Percentiles rank a stretch among this genome's conserved stretches.
phyloP scores from a whole-genome alignment of 92 coral and sea anemone genomes.

The Palythoa heliodiscus region DNA sequence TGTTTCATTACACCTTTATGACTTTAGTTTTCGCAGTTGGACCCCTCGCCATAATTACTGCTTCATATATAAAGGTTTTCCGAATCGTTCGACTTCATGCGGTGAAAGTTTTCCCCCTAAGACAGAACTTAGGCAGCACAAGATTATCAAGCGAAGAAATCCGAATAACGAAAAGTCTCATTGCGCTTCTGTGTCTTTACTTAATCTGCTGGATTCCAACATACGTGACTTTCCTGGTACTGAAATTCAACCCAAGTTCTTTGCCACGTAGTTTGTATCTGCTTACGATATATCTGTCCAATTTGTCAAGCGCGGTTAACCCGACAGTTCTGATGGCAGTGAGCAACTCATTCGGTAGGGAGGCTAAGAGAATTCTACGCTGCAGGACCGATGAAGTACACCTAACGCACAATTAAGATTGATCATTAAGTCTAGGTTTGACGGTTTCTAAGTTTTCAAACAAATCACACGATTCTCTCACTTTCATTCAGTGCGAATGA shows the following conservation, averaged over 20 bases:
- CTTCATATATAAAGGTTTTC: constrained; percentile 27
- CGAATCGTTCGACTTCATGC: constrained; percentile 19
- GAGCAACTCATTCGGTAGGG: constrained; percentile 5
- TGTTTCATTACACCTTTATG: constrained; percentile 30
- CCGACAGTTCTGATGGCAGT: constrained; percentile 5
- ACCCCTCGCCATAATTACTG: constrained; percentile 18
- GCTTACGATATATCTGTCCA: constrained; percentile 5
- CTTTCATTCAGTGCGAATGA: too few relatives aligned
- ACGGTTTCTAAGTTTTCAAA: too few relatives aligned
- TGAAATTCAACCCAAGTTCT: not conserved
- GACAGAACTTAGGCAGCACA: not conserved
- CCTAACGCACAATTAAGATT: not conserved
- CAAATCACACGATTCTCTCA: too few relatives aligned
- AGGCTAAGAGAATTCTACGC: not conserved
- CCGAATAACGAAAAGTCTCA: not conserved
- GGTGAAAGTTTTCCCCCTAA: not conserved
- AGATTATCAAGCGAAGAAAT: not conserved
- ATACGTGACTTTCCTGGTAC: not conserved
- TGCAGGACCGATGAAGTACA: not conserved
- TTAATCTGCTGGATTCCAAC: not conserved
- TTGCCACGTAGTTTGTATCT: not conserved
- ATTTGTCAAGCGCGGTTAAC: constrained; percentile 4
- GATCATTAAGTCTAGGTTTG: not conserved
- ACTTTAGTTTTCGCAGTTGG: constrained; percentile 20
- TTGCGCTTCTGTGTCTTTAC: not conserved